Base-by-base conservation (phyloP, 2,888 invertebrate species). In the Xestia c-nigrum region DNA sequence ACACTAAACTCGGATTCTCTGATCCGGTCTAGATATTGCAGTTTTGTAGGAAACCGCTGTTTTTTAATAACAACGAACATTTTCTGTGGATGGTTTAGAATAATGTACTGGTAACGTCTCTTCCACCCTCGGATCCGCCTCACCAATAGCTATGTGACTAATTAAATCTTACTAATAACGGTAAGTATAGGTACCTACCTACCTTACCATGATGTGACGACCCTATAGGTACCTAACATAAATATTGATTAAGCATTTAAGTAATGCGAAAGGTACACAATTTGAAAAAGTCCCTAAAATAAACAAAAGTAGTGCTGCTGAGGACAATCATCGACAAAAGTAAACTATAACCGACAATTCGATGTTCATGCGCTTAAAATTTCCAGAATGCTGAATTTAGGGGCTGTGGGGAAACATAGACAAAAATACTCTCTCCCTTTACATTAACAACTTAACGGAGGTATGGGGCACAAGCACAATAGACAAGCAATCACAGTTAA, bases 251-350 rank as follows among this genome's bases (percentile, higher is more conserved):
- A 46, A 40, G 61, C 24, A 72, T 63, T 46, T 73, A 31, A 31
- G 31, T 31, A 52, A 2, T 63, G 38, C 1, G 72, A 72, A 80
- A 52, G 10, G 21, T 40, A 19, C 14, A 5, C 7, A 19, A 64
- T 40, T 21, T 68, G 24, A 64, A 78, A 83, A 80, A 83, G 61
- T 10, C 83, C 80, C 83, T 12, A 3, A 19, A 31, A 80, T 80
- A 80, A 57, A 80, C 79, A 72, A 78, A 57, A 16, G 24, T 16
- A 38, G 31, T 38, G 2, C 1, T 5, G 31, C 43, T n/a, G 38
- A 38, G 7, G 31, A 14, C 38, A 24, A 43, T 5, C 57, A 70
- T 70, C 31, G 57, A 57, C 40, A 43, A 79, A 78, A 78, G 69
- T 1, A 61, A 76, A 46, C 12, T 50, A 16, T 46, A 31, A 52